Evolutionary conservation across 2,888 invertebrate genomes (phyloP), one percentile per base, ranked within the genome.

Genomic region (Scaptomyza reducta): DNA sequence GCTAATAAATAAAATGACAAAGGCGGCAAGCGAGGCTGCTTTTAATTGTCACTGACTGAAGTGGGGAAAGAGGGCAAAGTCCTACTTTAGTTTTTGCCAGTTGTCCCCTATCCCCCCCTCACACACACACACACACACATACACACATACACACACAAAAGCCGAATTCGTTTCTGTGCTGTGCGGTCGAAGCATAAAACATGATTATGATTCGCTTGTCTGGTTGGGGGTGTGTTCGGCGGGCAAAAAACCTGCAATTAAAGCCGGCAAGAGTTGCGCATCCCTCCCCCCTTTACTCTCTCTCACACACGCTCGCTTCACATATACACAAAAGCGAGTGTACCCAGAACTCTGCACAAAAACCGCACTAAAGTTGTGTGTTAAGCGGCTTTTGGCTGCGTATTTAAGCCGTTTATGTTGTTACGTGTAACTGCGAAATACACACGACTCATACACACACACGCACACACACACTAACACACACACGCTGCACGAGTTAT

Each of bases 351-450:
- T 63, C 14, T 29, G 38, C 42, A 40, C 70, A 67, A 75, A 78
- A 76, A 22, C 87, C 79, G 70, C 82, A 85, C 65, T 56, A 70
- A 79, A 81, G 77, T 79, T 82, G 69, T 73, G 74, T 71, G 83
- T 72, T 83, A 86, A 80, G 78, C 80, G 74, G 83, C 70, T 85
- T 85, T 85, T 54, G 78, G 78, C 77, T 59, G 71, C 78, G 70
- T 69, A 75, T 78, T 76, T 85, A 78, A 82, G 77, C 82, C 80
- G 68, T 84, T 87, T 76, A 81, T 74, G 72, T 60, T 71, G 77
- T 73, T 62, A 76, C 66, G 67, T 65, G 66, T 70, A 65, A 70
- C 77, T 72, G 69, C 47, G 84, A 70, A 72, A 79, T 60, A 57
- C 44, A 68, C 55, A 74, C 60, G 54, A 65, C 35, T 27, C 42